phyloP scores from a whole-genome alignment of 2,797 vertebrate genomes.

The Semaprochilodus insignis region DNA sequence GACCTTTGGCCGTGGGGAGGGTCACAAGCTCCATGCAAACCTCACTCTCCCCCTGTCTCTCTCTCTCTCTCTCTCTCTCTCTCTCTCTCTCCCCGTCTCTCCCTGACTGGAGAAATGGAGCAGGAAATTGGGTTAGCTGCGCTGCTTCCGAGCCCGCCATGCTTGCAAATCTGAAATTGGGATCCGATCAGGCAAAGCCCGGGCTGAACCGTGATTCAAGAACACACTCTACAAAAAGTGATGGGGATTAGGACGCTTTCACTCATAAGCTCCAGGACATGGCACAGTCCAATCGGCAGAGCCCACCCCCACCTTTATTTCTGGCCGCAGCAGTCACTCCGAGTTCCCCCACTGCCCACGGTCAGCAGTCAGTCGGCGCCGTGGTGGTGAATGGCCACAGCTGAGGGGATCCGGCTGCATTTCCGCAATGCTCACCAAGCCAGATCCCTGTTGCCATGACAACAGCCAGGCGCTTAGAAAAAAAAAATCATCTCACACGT shows the following conservation, averaged over 20 bases:
- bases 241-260: constrained; percentile 59
- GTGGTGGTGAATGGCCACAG: constrained; percentile 85
- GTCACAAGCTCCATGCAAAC: not conserved
- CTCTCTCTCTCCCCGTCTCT: constrained; percentile 42
- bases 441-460: constrained; percentile 85
- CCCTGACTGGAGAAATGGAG: constrained; percentile 79
- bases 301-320: constrained; percentile 60
- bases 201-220: constrained; percentile 35
- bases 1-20: constrained; percentile 69
- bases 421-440: constrained; percentile 71
- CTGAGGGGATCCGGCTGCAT: constrained; percentile 85
- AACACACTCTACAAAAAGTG: constrained; percentile 55
- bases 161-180: constrained; percentile 66
- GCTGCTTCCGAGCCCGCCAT: constrained; percentile 69
- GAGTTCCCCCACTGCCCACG: constrained; percentile 58
- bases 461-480: constrained; percentile 76
- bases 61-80: constrained; percentile 53
- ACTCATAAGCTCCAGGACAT: constrained; percentile 57
- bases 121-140: constrained; percentile 84
- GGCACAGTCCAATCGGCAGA: constrained; percentile 72
- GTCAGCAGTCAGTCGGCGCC: constrained; percentile 49
- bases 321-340: constrained; percentile 25
- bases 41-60: constrained; percentile 18
- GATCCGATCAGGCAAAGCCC: constrained; percentile 59
- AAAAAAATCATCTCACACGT: constrained; percentile 23